Base-by-base conservation (phyloP, 2,113 vertebrate species). In the Smithornis capensis region DNA sequence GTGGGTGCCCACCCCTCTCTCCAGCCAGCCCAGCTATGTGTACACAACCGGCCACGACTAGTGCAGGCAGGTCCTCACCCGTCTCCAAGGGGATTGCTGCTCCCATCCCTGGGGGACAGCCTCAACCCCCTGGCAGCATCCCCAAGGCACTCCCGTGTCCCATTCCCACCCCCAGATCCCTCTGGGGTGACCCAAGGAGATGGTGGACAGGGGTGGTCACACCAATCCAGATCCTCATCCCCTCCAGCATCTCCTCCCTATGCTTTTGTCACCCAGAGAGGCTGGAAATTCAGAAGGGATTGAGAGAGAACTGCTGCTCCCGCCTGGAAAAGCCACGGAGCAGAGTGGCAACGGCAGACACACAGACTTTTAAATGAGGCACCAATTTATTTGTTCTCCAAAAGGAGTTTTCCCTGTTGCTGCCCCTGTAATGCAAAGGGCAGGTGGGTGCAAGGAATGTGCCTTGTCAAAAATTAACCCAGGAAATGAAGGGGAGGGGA, bases 401-500 rank as follows among this genome's bases (percentile, higher is more conserved):
- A 56, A 90, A 73, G 31, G 57, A 50, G 56, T 14, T 74, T 40
- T 60, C 59, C 45, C 60, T 21, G 44, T 23, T 23, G 4, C 87
- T 56, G 69, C 40, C 45, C 38, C 2, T 0, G 23, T 35, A 64
- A 90, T 29, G 29, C 29, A n/a, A 86, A 89, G 81, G 73, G 90
- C 82, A 81, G 59, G 81, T 4, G 10, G 71, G 55, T 64, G 69
- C 52, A 45, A 56, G 79, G 69, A 92, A 92, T 53, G 68, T 12
- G 28, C 55, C 80, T 86, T 2, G 59, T 92, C 86, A 96, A 95
- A 95, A 92, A 95, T 94, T 95, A 95, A 95, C 87, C 68, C 71
- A 33, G 63, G 89, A 21, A 56, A 71, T 3, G 13, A 29, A 79
- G 60, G 33, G 7, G 7, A 57, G 73, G 67, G 47, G 78, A 57